Conservation (phyloP, 2,113 vertebrate species). For the Terrapene triunguis region DNA sequence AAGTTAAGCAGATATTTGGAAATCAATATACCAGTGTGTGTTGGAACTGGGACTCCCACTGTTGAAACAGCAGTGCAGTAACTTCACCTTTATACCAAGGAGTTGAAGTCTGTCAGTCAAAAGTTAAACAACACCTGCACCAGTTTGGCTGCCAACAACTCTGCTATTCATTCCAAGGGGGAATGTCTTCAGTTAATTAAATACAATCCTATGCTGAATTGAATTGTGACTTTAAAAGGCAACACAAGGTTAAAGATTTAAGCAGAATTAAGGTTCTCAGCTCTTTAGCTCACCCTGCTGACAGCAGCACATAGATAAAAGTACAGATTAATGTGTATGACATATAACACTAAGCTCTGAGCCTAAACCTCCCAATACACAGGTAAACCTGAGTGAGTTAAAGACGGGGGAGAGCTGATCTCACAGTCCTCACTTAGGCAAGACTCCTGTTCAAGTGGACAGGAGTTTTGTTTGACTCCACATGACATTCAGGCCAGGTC, state of each 20-base stretch:
- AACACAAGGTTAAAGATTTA: not conserved
- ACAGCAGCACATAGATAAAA: not conserved
- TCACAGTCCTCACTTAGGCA: not conserved
- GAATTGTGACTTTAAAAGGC: not conserved
- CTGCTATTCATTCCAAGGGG: not conserved
- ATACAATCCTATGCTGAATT: not conserved
- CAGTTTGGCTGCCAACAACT: not conserved
- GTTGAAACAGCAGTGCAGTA: not conserved
- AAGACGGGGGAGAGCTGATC: not conserved
- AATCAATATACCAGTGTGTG: not conserved
- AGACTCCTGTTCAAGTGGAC: not conserved
- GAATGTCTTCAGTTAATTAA: not conserved
- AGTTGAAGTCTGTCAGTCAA: not conserved
- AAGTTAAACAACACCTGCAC: not conserved
- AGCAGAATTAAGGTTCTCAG: not conserved
- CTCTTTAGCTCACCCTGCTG: not conserved
- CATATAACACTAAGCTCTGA: not conserved
- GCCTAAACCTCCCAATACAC: not conserved
- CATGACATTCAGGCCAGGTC: not conserved
- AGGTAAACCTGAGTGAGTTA: not conserved
- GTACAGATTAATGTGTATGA: not conserved
- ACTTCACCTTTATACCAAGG: not conserved
- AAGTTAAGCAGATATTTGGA: too few relatives aligned
- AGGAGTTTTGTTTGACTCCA: not conserved
- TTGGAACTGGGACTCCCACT: not conserved